Evolutionary conservation across 2,888 invertebrate genomes (phyloP).

Genomic region (Drosophila nigricruria): DNA sequence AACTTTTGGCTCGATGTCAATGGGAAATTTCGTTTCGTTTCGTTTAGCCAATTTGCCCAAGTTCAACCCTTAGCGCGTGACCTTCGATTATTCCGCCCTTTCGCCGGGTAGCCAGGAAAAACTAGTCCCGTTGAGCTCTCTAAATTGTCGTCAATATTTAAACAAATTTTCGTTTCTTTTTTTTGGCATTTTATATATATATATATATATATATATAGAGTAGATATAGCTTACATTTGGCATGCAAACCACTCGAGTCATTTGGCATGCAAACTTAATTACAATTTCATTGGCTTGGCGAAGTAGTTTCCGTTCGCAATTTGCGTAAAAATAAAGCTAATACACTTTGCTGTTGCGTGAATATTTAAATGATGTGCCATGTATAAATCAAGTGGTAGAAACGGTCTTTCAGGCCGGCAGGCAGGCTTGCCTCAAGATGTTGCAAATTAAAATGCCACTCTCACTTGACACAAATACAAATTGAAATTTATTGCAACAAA

Average conservation of each 20-base stretch:
- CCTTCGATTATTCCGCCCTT: constrained; percentile 2
- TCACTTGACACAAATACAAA: constrained; percentile 64
- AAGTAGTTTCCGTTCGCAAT: constrained; percentile 36
- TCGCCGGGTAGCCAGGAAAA: not conserved
- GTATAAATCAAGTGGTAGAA: constrained; percentile 15
- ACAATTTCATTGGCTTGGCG: constrained; percentile 64
- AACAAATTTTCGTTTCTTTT: constrained; percentile 45
- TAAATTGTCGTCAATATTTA: constrained; percentile 72
- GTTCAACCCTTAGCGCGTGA: constrained; percentile 3
- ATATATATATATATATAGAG: not conserved
- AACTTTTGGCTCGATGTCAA: constrained; percentile 57
- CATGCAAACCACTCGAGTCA: constrained; percentile 66
- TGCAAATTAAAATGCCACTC: constrained; percentile 73
- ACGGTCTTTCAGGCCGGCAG: not conserved
- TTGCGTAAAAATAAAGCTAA: constrained; percentile 50
- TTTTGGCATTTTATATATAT: not conserved
- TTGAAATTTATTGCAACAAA: constrained; percentile 77
- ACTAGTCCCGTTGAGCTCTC: constrained; percentile 34
- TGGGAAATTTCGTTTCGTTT: constrained; percentile 43
- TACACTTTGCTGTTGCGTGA: constrained; percentile 51
- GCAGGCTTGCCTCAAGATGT: constrained; percentile 14
- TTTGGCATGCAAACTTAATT: constrained; percentile 75
- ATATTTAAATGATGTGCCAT: constrained; percentile 51
- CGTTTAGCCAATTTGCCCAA: constrained; percentile 38
- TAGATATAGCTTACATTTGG: constrained; percentile 3